Evolutionary conservation across 2,797 vertebrate genomes (phyloP), one percentile per base, ranked within the genome.

Genomic region (Lithobates sylvaticus): DNA sequence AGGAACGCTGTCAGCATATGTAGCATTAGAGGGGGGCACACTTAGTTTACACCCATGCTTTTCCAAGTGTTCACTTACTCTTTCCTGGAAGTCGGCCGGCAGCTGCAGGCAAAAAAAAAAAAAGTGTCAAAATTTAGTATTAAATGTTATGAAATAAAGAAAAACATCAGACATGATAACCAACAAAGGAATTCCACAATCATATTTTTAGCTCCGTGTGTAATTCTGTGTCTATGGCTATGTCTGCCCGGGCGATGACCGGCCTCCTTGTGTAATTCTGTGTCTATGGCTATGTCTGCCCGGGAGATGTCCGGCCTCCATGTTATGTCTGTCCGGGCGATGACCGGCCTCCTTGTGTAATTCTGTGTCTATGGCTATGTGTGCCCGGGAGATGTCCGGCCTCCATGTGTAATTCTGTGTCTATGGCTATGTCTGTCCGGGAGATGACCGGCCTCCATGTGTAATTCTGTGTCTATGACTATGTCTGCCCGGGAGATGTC

Each of bases 11-110:
- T 98, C 97, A 0, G 96, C 93, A 0, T 96, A 97, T 64, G 96
- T 94, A 0, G 96, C 93, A 89, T 96, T 96, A 91, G 94, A 95
- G 89, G 95, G 92, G 0, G 94, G 91, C 70, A 95, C 89, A 0
- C 95, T 92, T 88, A 95, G 93, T 87, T 95, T 94, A 87, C 92
- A 93, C 47, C 94, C 94, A 0, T 96, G 96, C 86, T 97, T 96
- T 91, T 98, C 96, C 89, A 97, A 91, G 86, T 98, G 96, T 89
- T 96, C 95, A 93, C 96, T 98, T 90, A 97, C 92, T 44, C 96
- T 94, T 91, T 97, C 96, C 93, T 98, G 97, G 89, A 99, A 97
- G 82, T 98, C 97, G 44, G 93, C 88, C 1, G 97, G 97, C 89
- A 99, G 89, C 98, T 99, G 91, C 67, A 89, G 75, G 8, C 27